Conservation (phyloP, 2,888 invertebrate species). For the Catocala fraxini region DNA sequence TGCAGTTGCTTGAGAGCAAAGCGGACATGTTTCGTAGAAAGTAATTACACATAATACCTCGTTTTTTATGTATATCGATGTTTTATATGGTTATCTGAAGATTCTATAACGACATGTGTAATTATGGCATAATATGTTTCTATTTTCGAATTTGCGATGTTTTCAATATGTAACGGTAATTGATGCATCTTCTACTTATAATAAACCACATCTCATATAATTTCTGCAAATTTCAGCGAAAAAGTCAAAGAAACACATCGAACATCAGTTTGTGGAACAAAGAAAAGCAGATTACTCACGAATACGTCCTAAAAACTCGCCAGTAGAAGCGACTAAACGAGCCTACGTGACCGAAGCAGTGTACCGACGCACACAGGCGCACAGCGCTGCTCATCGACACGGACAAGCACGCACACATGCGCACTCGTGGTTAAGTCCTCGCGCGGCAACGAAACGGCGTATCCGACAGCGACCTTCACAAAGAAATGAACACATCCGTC, state of each 20-base stretch:
- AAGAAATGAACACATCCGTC: slow-evolving; percentile 76
- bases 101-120: background rate
- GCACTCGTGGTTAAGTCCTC: slow-evolving; percentile 72
- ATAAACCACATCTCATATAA: background rate
- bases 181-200: background rate
- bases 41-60: background rate
- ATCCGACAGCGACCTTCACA: slow-evolving; percentile 82
- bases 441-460: slow-evolving; percentile 48
- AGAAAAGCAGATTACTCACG: slow-evolving; percentile 53
- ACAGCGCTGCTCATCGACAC: slow-evolving; percentile 56
- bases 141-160: background rate
- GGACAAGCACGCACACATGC: slow-evolving; percentile 65
- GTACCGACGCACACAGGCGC: slow-evolving; percentile 72
- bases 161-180: background rate
- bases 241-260: slow-evolving; percentile 15
- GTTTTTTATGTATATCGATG: background rate
- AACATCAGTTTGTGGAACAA: slow-evolving; percentile 55
- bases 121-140: slow-evolving; percentile 1
- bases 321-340: slow-evolving; percentile 64
- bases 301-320: slow-evolving; percentile 70
- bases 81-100: background rate
- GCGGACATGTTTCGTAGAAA: slow-evolving; percentile 62
- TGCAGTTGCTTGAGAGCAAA: slow-evolving; percentile 63
- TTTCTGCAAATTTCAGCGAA: background rate
- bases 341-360: slow-evolving; percentile 85